Conservation (phyloP, 2,888 invertebrate genomes). For the Ornithoptera priamus region DNA sequence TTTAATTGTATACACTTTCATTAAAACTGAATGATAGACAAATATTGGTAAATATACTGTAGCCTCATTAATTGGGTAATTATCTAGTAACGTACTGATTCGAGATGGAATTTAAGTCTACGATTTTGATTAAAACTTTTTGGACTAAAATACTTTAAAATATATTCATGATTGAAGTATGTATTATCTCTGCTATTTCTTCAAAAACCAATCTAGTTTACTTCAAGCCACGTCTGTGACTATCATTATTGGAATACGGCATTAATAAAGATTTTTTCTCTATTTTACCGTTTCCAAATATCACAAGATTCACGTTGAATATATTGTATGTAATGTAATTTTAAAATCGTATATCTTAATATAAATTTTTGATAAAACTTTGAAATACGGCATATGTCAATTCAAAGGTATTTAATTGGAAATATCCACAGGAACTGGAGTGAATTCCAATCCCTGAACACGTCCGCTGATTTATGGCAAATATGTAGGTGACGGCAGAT, state of each 20-base stretch:
- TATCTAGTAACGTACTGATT: background rate
- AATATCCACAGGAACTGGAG: background rate
- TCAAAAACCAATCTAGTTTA: no score
- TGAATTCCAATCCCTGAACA: conserved; percentile 14
- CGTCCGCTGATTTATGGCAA: conserved; percentile 10
- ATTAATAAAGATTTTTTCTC: no score
- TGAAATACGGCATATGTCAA: background rate
- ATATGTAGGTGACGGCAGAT: conserved; percentile 22
- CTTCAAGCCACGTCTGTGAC: no score
- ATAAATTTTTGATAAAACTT: background rate
- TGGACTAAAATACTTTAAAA: no score
- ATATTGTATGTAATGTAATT: background rate
- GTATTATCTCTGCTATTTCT: no score
- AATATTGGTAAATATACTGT: background rate
- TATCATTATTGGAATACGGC: no score
- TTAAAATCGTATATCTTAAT: background rate
- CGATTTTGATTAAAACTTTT: no score
- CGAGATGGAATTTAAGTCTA: no score
- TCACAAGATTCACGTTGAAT: background rate
- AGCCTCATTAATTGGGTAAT: background rate
- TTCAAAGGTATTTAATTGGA: conserved; percentile 9
- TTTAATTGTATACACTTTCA: background rate
- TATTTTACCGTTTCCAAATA: background rate
- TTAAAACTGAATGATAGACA: background rate
- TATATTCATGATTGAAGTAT: no score